A percentile compares a stretch with the other conserved stretches of the same genome.
Evolutionary conservation across 1,140 invertebrate genomes (phyloP).

Genomic region (Eciton burchellii): DNA sequence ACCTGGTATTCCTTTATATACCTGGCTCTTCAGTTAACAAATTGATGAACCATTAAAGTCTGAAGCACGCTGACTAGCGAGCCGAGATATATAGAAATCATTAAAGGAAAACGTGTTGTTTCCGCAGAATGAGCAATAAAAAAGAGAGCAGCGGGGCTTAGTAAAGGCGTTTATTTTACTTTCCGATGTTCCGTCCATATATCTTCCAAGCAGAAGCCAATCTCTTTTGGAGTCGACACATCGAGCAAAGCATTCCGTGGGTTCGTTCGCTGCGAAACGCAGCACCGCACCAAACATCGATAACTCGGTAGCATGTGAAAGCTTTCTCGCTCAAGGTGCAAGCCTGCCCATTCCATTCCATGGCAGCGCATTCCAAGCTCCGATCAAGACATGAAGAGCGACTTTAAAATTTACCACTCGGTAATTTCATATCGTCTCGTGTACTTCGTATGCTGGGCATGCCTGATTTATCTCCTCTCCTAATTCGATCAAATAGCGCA

Average conservation of each 20-base stretch:
- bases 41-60: conserved; percentile 4
- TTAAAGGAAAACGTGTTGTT: conserved; percentile 8
- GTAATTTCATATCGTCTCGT: conserved; percentile 24
- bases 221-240: conserved; percentile 54
- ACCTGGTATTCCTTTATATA: background rate
- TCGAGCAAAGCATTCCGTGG: conserved; percentile 65
- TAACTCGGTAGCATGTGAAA: conserved; percentile 67
- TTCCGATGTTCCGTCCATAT: conserved; percentile 41
- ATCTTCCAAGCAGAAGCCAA: conserved; percentile 49
- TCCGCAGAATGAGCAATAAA: conserved; percentile 40
- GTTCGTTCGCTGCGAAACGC: conserved; percentile 27
- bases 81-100: conserved; percentile 5
- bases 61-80: conserved; percentile 31
- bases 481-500: background rate
- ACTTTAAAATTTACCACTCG: conserved; percentile 16
- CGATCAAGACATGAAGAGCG: conserved; percentile 57
- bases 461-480: background rate
- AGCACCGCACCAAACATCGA: conserved; percentile 19
- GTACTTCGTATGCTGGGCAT: background rate
- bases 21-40: conserved; percentile 35
- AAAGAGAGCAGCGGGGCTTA: background rate
- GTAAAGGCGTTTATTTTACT: conserved; percentile 46
- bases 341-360: conserved; percentile 69
- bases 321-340: conserved; percentile 70
- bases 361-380: conserved; percentile 73